Percentiles rank a stretch among this genome's conserved stretches.
These are phyloP conservation scores for Lepetodrilus schrolli DNA, from an alignment of 2,888 invertebrate species.

Conservation along the genomic window DNA sequence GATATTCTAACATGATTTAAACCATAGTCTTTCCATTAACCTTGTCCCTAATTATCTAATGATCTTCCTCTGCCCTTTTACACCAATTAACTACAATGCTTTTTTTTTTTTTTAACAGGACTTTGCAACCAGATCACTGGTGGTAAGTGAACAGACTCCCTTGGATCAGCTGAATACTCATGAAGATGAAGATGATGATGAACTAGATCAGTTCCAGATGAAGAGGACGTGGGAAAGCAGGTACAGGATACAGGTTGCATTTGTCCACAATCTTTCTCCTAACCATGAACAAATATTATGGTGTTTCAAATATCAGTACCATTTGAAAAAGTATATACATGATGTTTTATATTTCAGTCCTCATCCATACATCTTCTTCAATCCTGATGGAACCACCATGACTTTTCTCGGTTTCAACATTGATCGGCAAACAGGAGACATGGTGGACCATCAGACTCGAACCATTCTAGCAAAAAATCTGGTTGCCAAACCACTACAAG, in stretches of 20 bases:
- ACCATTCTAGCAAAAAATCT: constrained; percentile 53
- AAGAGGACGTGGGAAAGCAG: constrained; percentile 64
- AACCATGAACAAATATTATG: neutral
- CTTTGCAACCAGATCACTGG: constrained; percentile 63
- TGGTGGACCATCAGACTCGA: constrained; percentile 62
- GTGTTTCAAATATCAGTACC: no score
- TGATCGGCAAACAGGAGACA: constrained; percentile 52
- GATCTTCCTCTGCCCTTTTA: no score
- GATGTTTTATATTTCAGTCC: no score
- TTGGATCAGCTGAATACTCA: neutral
- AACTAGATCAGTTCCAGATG: constrained; percentile 53
- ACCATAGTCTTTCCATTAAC: no score
- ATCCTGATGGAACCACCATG: constrained; percentile 63
- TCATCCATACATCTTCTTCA: constrained; percentile 73
- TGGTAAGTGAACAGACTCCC: constrained; percentile 62
- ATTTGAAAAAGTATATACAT: no score
- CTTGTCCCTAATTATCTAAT: no score
- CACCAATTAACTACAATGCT: neutral
- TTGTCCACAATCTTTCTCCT: neutral
- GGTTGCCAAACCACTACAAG: constrained; percentile 56
- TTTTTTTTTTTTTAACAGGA: no score
- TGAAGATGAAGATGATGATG: constrained; percentile 39
- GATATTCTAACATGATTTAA: no score
- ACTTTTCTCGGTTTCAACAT: constrained; percentile 72
- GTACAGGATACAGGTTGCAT: constrained; percentile 32